Evolutionary conservation across 1,140 invertebrate species (phyloP).

Genomic region (Dreissena rostriformis): DNA sequence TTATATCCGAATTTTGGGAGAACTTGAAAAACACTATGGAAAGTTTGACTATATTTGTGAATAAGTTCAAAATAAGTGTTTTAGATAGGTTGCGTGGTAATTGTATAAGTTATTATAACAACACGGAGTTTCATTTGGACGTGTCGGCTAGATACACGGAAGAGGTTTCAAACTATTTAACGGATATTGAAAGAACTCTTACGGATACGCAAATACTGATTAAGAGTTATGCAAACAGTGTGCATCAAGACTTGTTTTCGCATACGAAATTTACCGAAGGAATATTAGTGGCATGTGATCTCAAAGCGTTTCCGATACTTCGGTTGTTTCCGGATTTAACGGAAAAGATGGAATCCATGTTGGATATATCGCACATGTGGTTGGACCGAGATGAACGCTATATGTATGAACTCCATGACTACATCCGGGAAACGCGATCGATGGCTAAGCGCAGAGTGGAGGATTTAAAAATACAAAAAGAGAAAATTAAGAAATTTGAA

Average conservation of each 20-base stretch:
- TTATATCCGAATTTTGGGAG: constrained; percentile 76
- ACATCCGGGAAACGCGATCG: constrained; percentile 73
- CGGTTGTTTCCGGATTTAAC: constrained; percentile 74
- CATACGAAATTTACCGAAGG: constrained; percentile 70
- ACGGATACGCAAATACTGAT: constrained; percentile 67
- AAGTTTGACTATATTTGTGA: constrained; percentile 60
- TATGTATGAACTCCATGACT: constrained; percentile 76
- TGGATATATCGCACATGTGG: constrained; percentile 73
- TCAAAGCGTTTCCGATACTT: constrained; percentile 78
- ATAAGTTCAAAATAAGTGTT: constrained; percentile 73
- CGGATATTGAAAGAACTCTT: constrained; percentile 65
- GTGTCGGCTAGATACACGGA: constrained; percentile 72
- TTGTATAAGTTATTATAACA: constrained; percentile 74
- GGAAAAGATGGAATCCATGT: constrained; percentile 69
- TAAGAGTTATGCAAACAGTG: constrained; percentile 69
- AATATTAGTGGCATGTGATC: constrained; percentile 74
- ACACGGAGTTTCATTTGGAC: constrained; percentile 68
- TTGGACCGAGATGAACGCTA: constrained; percentile 76
- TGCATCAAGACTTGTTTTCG: constrained; percentile 74
- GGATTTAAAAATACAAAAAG: constrained; percentile 72
- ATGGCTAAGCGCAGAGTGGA: constrained; percentile 70
- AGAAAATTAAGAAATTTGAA: constrained; percentile 74
- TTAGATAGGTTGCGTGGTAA: constrained; percentile 72
- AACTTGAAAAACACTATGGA: constrained; percentile 71
- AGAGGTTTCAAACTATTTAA: constrained; percentile 70